Evolutionary conservation across 2,888 invertebrate genomes (phyloP).

Genomic region (Harpagoxenus sublaevis): DNA sequence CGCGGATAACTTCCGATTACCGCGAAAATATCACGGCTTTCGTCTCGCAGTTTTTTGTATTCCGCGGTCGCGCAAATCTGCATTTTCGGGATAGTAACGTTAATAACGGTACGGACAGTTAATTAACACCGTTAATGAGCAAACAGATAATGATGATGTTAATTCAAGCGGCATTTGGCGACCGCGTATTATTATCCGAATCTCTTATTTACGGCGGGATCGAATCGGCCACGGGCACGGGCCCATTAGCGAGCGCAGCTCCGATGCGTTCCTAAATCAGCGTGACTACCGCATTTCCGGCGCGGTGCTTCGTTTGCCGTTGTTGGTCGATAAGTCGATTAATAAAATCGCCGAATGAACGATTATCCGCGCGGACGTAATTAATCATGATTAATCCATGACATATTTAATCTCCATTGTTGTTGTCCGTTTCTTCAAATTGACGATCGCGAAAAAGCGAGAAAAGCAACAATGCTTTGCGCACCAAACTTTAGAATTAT

Average conservation of each 20-base stretch:
- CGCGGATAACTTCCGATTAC: slow-evolving; percentile 2
- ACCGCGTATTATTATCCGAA: slow-evolving; percentile 49
- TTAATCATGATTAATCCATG: slow-evolving; percentile 27
- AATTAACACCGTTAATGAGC: slow-evolving; percentile 44
- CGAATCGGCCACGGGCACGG: slow-evolving; percentile 32
- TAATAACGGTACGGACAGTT: slow-evolving; percentile 23
- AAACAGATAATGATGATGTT: slow-evolving; percentile 43
- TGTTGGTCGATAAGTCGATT: slow-evolving; percentile 23
- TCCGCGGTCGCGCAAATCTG: neutral
- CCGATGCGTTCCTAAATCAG: slow-evolving; percentile 43
- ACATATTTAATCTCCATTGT: neutral
- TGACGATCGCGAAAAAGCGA: neutral
- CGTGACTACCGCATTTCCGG: slow-evolving; percentile 37
- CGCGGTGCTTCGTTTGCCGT: slow-evolving; percentile 12
- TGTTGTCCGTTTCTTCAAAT: neutral
- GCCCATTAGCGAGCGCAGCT: slow-evolving; percentile 15
- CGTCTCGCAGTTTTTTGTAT: neutral
- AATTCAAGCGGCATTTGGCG: slow-evolving; percentile 39
- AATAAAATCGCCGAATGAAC: slow-evolving; percentile 34
- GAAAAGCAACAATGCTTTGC: neutral
- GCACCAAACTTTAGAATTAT: neutral
- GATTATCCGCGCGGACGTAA: neutral
- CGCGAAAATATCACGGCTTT: neutral
- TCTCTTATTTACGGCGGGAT: slow-evolving; percentile 53
- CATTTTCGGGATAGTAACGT: slow-evolving; percentile 1